Conservation (phyloP, 2,797 vertebrate species). For the Rhodeus uyekii region DNA sequence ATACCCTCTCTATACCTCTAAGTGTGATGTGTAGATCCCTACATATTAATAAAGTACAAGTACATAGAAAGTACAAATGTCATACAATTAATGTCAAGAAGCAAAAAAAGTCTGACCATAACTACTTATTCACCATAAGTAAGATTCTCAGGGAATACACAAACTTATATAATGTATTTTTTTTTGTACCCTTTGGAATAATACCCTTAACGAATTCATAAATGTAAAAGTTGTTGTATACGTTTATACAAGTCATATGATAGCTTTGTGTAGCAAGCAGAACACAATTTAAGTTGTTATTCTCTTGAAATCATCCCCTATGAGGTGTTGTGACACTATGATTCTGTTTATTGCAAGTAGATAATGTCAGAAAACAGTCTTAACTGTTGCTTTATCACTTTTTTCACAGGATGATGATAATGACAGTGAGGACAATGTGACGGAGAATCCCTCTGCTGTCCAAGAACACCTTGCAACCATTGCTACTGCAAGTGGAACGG, state of each 20-base stretch:
- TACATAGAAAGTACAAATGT: too few relatives aligned
- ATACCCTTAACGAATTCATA: neutral
- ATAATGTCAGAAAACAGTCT: neutral
- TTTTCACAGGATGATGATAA: slow-evolving; percentile 41
- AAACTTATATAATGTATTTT: neutral
- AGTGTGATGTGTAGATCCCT: too few relatives aligned
- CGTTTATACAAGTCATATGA: neutral
- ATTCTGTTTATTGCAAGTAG: neutral
- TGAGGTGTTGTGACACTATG: neutral
- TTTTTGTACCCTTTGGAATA: neutral
- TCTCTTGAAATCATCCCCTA: neutral
- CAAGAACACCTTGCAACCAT: neutral
- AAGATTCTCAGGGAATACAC: neutral
- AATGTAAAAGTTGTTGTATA: neutral
- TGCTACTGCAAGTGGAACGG: slow-evolving; percentile 28
- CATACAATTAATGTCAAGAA: too few relatives aligned
- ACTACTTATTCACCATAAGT: too few relatives aligned
- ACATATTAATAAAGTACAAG: too few relatives aligned
- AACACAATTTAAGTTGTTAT: neutral
- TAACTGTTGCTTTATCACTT: neutral
- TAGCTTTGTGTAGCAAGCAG: neutral
- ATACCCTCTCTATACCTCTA: too few relatives aligned
- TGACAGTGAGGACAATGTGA: slow-evolving; percentile 27
- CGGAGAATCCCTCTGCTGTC: slow-evolving; percentile 4
- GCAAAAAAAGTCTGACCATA: too few relatives aligned